A percentile compares a stretch with the other conserved stretches of the same genome.
Evolutionary conservation across 2,797 vertebrate genomes (phyloP).

Genomic region (Gymnoscopelus braueri): DNA sequence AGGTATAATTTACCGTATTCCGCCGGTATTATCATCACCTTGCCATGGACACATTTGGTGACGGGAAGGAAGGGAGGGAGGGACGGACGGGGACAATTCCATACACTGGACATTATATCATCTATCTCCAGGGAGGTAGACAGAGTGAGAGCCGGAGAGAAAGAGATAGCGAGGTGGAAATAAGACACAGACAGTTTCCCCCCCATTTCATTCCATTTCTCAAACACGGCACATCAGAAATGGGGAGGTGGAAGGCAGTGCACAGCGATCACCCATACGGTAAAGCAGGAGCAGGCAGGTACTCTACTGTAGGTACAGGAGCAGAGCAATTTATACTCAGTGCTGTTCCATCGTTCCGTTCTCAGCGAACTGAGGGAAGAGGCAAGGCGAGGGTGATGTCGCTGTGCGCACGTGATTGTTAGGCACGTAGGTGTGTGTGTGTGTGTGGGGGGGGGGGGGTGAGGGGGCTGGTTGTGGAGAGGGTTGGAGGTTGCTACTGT

Average conservation of each 20-base stretch:
- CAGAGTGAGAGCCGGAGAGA: slow-evolving; percentile 16
- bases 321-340: slow-evolving; percentile 69
- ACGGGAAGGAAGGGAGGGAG: slow-evolving; percentile 20
- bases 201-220: slow-evolving; percentile 80
- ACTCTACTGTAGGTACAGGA: slow-evolving; percentile 48
- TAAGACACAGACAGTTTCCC: slow-evolving; percentile 56
- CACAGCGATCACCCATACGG: slow-evolving; percentile 69
- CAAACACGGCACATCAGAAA: slow-evolving; percentile 75
- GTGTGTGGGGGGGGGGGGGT: slow-evolving; percentile 5
- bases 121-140: slow-evolving; percentile 59
- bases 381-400: slow-evolving; percentile 53
- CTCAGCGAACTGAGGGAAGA: slow-evolving; percentile 20
- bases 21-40: slow-evolving; percentile 61
- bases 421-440: slow-evolving; percentile 26
- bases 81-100: slow-evolving; percentile 49
- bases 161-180: slow-evolving; percentile 54
- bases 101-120: slow-evolving; percentile 67
- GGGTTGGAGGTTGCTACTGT: slow-evolving; percentile 24
- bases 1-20: slow-evolving; percentile 60
- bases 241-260: slow-evolving; percentile 61
- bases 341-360: slow-evolving; percentile 67
- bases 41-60: slow-evolving; percentile 47
- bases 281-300: slow-evolving; percentile 63
- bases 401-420: slow-evolving; percentile 52
- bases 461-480: not conserved